Evolutionary conservation across 2,888 invertebrate species (phyloP).

Genomic region (Agelastica alni): DNA sequence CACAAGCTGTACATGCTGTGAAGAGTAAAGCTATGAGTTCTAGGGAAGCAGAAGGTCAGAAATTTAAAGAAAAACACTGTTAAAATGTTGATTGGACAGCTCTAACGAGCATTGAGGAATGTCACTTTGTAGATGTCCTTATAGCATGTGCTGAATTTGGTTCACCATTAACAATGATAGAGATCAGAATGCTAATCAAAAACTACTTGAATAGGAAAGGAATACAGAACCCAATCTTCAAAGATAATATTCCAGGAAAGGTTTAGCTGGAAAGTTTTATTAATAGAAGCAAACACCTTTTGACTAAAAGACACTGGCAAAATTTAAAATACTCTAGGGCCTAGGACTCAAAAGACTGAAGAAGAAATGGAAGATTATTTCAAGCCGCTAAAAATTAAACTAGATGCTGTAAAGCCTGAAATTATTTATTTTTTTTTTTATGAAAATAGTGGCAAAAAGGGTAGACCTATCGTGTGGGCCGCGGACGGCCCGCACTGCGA

Average conservation of each 20-base stretch:
- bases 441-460: no score
- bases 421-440: no score
- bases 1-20: neutral
- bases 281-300: neutral
- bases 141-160: neutral
- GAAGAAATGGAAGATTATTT: constrained; percentile 11
- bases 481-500: no score
- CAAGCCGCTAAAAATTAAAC: neutral
- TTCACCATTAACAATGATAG: neutral
- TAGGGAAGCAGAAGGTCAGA: neutral
- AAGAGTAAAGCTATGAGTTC: neutral
- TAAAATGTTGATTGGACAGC: neutral
- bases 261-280: neutral
- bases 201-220: neutral
- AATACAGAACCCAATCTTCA: neutral
- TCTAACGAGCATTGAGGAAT: no score
- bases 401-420: constrained; percentile 1
- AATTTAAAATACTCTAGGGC: no score
- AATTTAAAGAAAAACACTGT: neutral
- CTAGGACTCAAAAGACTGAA: no score
- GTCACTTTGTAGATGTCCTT: no score
- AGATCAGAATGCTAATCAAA: neutral
- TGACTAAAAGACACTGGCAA: no score
- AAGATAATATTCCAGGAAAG: neutral
- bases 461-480: no score